phyloP scores from a whole-genome alignment of 2,888 invertebrate genomes.

The Emmelina monodactyla region DNA sequence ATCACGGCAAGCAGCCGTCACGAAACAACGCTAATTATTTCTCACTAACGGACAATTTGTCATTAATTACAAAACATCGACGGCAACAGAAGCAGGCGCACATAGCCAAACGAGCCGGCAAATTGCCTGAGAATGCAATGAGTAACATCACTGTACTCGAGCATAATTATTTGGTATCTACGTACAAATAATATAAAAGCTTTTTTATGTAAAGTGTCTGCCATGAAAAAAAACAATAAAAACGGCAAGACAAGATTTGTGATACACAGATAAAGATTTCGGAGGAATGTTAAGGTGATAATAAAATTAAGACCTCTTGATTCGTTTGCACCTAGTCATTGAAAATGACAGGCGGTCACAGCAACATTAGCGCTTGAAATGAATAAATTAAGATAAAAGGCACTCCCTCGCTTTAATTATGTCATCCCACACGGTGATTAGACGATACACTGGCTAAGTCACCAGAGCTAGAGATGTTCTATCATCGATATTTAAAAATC shows the following conservation, averaged over 20 bases:
- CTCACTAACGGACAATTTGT: conserved; percentile 39
- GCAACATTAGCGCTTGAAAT: conserved; percentile 54
- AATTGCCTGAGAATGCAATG: conserved; percentile 17
- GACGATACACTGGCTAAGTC: conserved; percentile 51
- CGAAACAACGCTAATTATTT: conserved; percentile 46
- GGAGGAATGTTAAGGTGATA: too few species aligned
- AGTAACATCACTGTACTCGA: too few species aligned
- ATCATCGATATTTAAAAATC: too few species aligned
- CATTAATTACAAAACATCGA: conserved; percentile 31
- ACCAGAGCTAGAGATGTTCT: conserved; percentile 38
- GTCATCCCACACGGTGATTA: conserved; percentile 60
- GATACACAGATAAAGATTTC: too few species aligned
- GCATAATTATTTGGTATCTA: too few species aligned
- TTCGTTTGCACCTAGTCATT: conserved; percentile 42
- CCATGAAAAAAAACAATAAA: too few species aligned
- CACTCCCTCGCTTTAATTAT: conserved; percentile 55
- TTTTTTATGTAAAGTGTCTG: too few species aligned
- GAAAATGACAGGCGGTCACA: conserved; percentile 57
- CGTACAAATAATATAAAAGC: too few species aligned
- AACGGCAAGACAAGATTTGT: too few species aligned
- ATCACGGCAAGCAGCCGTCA: conserved; percentile 47
- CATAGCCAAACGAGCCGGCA: conserved; percentile 16
- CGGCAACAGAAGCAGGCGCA: conserved; percentile 22
- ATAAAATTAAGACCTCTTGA: too few species aligned
- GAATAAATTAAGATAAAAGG: conserved; percentile 63